phyloP scores from a whole-genome alignment of 2,113 vertebrate genomes.

The Rhinolophus sinicus region DNA sequence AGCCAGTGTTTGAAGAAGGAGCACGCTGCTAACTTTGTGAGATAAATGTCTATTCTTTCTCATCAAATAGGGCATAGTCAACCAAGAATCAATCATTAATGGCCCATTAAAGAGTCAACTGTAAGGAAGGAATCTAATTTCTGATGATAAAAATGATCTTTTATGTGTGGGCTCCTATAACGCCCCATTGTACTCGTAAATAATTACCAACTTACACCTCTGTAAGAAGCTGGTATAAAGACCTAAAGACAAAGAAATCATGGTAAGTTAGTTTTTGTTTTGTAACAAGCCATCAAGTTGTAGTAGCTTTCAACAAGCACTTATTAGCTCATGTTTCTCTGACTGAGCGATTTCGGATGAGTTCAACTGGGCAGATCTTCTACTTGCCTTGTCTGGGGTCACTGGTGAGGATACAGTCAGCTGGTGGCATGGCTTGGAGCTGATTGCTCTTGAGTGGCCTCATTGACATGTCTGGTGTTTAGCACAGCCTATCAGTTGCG shows the following conservation, averaged over 20 bases:
- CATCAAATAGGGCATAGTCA: conserved; percentile 19
- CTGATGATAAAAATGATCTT: conserved; percentile 20
- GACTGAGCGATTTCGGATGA: not conserved
- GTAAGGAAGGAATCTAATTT: conserved; percentile 54
- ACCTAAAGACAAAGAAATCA: conserved; percentile 36
- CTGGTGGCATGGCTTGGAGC: not conserved
- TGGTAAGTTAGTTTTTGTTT: not conserved
- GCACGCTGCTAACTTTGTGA: conserved; percentile 19
- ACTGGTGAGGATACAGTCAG: not conserved
- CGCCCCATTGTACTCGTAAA: not conserved
- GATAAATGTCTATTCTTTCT: conserved; percentile 52
- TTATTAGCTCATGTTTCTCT: not conserved
- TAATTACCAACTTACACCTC: not conserved
- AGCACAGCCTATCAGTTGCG: not conserved
- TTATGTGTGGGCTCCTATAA: not conserved
- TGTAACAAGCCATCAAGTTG: not conserved
- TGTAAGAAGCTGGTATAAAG: not conserved
- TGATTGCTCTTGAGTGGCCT: not conserved
- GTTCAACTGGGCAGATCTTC: not conserved
- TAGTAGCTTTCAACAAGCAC: not conserved
- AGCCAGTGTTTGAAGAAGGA: not conserved
- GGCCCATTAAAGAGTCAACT: conserved; percentile 46
- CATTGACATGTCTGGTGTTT: not conserved
- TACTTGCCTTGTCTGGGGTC: not conserved
- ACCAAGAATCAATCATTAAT: conserved; percentile 59